Base-by-base conservation (phyloP, 2,888 invertebrate species). In the Gymnocheta viridis region DNA sequence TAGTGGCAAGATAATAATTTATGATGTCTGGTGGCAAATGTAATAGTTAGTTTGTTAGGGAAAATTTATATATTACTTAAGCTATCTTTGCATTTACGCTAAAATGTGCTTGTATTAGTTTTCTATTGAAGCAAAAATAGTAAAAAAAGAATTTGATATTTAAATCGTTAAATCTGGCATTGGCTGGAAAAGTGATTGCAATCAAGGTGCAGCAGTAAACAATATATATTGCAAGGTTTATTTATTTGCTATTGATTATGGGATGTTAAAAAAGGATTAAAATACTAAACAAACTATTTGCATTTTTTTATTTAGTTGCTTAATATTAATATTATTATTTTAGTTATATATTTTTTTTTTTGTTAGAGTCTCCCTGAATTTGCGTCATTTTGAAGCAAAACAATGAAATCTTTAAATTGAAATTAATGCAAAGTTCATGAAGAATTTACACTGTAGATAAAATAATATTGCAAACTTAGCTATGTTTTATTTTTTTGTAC, bases 1-100 rank as follows among this genome's bases (percentile, higher is more conserved):
- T 54, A 44, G 22, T 70, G 24, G 58, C 54, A 51, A 56, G 51
- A 72, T 80, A 80, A 73, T 76, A 82, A 82, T 82, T 82, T 82
- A 82, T 82, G 32, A 62, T 76, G 74, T 82, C 81, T 76, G 76
- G 41, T 76, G 76, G 60, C 60, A 62, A 69, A 64, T 74, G 41
- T 49, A 62, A 67, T 74, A 70, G 78, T 70, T 74, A 70, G 78
- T 70, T 67, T 78, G 27, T 54, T 62, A 24, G 41, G 49, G 51
- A 51, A 60, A 32, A 24, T 29, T 62, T 78, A 60, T 62, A 62
- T 70, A 9, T 56, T 56, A 56, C 19, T 70, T 56, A 17, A 79
- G 29, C 64, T 56, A 72, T 66, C 17, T n/a, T n/a, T 64, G 38
- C 27, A 79, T 29, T 35, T 56, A 6, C 17, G 6, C 60, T 60